A percentile compares a stretch with the other conserved stretches of the same genome.
Evolutionary conservation across 2,888 invertebrate genomes (phyloP).

Genomic region (Eledone cirrhosa): DNA sequence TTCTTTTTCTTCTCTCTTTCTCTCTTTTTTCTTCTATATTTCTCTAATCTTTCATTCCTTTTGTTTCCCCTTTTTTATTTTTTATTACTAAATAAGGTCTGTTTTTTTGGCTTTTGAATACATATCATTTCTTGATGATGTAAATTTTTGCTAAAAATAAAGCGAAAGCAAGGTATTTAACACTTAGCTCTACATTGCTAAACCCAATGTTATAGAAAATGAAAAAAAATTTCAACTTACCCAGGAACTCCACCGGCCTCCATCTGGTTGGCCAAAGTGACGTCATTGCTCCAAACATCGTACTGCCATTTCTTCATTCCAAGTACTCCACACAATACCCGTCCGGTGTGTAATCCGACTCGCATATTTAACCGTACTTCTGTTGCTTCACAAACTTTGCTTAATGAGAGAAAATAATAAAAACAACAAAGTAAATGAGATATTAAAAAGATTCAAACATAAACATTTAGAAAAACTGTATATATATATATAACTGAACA

Average conservation of each 20-base stretch:
- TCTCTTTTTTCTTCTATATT: too few species aligned
- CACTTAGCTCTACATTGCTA: too few species aligned
- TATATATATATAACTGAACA: too few species aligned
- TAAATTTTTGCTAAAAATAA: too few species aligned
- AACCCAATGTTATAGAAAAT: too few species aligned
- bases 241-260: constrained; percentile 83
- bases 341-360: constrained; percentile 90
- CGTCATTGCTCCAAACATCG: constrained; percentile 94
- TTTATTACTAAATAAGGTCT: too few species aligned
- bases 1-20: too few species aligned
- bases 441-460: background rate
- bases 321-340: constrained; percentile 88
- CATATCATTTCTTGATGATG: too few species aligned
- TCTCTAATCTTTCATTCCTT: too few species aligned
- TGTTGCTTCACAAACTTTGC: constrained; percentile 82
- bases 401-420: background rate
- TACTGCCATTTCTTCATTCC: constrained; percentile 91
- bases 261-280: constrained; percentile 72
- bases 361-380: constrained; percentile 93
- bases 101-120: too few species aligned
- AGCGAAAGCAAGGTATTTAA: too few species aligned
- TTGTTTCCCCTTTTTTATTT: too few species aligned
- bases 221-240: constrained; percentile 74
- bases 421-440: background rate
- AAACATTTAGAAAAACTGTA: background rate